These are phyloP conservation scores for Xanthorhoe spadicearia DNA, from an alignment of 2,888 invertebrate genomes.

Conservation along the genomic window DNA sequence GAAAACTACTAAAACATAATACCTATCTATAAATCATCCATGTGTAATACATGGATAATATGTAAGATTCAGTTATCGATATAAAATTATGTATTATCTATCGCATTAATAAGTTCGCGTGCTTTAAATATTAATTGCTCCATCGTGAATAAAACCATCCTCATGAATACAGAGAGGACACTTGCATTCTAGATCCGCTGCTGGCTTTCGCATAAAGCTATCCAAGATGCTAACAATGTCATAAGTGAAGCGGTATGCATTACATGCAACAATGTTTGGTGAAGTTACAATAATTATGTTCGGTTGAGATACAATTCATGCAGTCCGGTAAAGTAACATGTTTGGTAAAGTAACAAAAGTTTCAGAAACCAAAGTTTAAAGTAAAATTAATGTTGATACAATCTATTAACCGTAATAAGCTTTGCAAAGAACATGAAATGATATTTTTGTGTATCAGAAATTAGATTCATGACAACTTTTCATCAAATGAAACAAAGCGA, in stretches of 20 bases:
- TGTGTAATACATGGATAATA: not conserved
- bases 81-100: constrained; percentile 7
- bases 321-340: no score
- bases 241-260: constrained; percentile 7
- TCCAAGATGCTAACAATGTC: not conserved
- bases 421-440: no score
- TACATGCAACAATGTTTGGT: no score
- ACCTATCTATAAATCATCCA: not conserved
- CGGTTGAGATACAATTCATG: no score
- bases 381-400: no score
- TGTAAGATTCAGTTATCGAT: constrained; percentile 1
- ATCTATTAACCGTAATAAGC: no score
- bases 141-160: constrained; percentile 59
- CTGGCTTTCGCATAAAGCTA: constrained; percentile 55
- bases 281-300: no score
- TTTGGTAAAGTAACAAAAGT: no score
- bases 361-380: no score
- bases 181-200: constrained; percentile 61
- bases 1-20: no score
- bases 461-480: no score
- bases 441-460: no score
- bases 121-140: constrained; percentile 46
- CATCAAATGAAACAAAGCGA: not conserved
- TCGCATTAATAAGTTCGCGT: constrained; percentile 40
- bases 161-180: constrained; percentile 70